A percentile compares a stretch with the other conserved stretches of the same genome.
Evolutionary conservation across 2,888 invertebrate genomes (phyloP).

Genomic region (Xestoiulus laeticollis): DNA sequence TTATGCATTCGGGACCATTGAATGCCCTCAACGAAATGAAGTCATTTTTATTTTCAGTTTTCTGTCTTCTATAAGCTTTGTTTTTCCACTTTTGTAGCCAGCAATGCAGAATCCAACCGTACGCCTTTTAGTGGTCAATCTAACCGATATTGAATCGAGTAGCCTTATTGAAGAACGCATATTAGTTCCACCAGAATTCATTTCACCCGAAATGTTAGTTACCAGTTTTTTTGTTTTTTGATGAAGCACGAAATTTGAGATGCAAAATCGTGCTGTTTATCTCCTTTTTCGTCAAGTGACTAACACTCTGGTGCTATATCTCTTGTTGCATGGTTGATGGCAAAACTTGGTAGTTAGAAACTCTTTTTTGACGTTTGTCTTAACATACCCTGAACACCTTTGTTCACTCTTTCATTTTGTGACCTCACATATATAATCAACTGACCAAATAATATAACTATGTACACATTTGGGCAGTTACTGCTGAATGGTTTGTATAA

Average conservation of each 20-base stretch:
- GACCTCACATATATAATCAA: not conserved
- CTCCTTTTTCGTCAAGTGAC: not conserved
- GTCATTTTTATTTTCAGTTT: not conserved
- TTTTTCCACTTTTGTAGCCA: conserved; percentile 44
- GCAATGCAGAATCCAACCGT: conserved; percentile 51
- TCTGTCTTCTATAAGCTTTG: not conserved
- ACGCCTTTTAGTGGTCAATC: conserved; percentile 35
- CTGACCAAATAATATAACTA: not conserved
- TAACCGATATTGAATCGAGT: conserved; percentile 9
- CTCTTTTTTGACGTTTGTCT: not conserved
- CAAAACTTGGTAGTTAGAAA: not conserved
- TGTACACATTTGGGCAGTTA: not conserved
- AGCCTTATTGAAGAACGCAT: conserved; percentile 10
- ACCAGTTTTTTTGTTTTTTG: not conserved
- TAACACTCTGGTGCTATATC: not conserved
- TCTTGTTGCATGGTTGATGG: not conserved
- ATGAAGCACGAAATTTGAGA: not conserved
- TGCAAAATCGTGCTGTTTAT: not conserved
- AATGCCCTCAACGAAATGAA: not conserved
- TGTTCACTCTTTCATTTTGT: not conserved
- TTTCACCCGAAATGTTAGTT: conserved; percentile 36
- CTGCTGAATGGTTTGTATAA: not conserved
- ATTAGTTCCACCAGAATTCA: conserved; percentile 17
- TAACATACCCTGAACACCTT: not conserved
- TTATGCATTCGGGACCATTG: too few relatives aligned